Evolutionary conservation across 1,140 invertebrate genomes (phyloP), one percentile per base, ranked within the genome.

Genomic region (Gonatopus flavifemur): DNA sequence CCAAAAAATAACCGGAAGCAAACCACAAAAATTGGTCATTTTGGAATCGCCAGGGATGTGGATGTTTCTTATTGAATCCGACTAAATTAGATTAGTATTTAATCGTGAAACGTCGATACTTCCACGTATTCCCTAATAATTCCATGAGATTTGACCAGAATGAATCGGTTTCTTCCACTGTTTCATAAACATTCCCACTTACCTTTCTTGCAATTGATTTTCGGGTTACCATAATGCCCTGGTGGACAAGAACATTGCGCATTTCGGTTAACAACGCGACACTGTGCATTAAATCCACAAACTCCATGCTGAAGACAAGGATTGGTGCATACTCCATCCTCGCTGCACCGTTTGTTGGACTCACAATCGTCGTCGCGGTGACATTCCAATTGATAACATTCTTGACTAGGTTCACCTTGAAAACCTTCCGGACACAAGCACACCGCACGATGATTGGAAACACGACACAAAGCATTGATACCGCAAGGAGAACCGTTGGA

Each of bases 201-300:
- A 80, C 80, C 81, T 69, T 78, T 80, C 59, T 86, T 86, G 64
- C 92, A 95, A 71, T 90, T 89, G 7, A 87, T 75, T 44, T 81
- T 78, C 0, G 92, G 88, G 77, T 94, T 93, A 46, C 92, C 93
- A 56, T 87, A 83, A 67, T 89, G 92, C 47, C 89, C 89, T 9
- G 88, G 87, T 12, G 91, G 89, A 70, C 93, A 96, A 0, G 87
- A 85, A 72, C 93, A 95, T 57, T 90, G 84, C 0, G 90, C 85
- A 55, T 81, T 78, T 57, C 88, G 82, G 46, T 88, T 83, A 3
- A 88, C 79, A 2, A 92, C 86, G n/a, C 86, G 82, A 64, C 93
- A 96, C 56, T 93, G 88, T 0, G 92, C 91, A 74, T 94, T 94
- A 10, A 83, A 72, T 8, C 92, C 93, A 65, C 93, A 96, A 2